Evolutionary conservation across 2,797 vertebrate genomes (phyloP).

Genomic region (Lycodopsis pacificus): DNA sequence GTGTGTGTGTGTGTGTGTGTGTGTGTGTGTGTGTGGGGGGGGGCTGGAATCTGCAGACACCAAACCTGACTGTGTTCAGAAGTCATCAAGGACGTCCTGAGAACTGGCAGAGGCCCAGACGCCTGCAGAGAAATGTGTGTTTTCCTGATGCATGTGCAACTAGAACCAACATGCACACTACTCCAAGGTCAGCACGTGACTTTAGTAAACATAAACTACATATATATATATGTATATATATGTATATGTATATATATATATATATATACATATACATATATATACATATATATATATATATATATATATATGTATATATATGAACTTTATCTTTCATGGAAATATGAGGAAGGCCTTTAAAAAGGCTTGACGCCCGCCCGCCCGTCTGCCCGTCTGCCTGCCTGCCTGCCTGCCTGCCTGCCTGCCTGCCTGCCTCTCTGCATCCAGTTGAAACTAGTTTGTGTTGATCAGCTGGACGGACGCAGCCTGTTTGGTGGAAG

Average conservation of each 20-base stretch:
- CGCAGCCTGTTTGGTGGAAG: constrained; percentile 57
- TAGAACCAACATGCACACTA: constrained; percentile 1
- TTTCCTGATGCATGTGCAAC: not conserved
- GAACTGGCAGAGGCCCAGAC: constrained; percentile 44
- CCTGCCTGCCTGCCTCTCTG: not conserved
- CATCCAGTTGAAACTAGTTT: constrained; percentile 78
- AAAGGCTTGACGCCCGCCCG: not conserved
- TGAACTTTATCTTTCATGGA: constrained; percentile 1
- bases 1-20: too few species aligned
- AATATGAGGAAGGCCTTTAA: not conserved
- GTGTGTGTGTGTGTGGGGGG: too few species aligned
- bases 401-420: not conserved
- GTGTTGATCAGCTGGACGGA: constrained; percentile 75
- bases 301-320: too few species aligned
- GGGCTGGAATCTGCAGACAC: not conserved
- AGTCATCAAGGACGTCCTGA: constrained; percentile 38
- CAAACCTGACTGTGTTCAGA: constrained; percentile 33
- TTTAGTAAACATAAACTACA: not conserved
- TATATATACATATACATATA: too few species aligned
- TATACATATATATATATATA: too few species aligned
- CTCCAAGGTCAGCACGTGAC: not conserved
- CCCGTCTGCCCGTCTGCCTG: too few species aligned
- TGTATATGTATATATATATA: too few species aligned
- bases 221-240: too few species aligned
- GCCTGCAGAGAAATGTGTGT: constrained; percentile 20